These are phyloP conservation scores for Apolygus lucorum DNA, from an alignment of 1,140 invertebrate genomes.

Conservation along the genomic window DNA sequence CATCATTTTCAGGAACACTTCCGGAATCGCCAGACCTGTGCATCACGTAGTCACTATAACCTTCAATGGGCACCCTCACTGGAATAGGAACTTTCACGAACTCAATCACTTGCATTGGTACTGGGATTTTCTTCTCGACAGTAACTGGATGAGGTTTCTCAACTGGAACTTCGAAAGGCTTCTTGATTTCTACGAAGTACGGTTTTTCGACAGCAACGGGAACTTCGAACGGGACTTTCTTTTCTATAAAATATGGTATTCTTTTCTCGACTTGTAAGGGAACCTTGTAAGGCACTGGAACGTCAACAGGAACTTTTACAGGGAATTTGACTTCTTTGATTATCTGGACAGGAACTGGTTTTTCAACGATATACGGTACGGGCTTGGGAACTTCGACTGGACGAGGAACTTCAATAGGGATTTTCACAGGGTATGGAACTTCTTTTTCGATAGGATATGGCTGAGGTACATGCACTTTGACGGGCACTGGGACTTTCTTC, in stretches of 20 bases:
- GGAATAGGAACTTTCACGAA: slow-evolving; percentile 10
- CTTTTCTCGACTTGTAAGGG: slow-evolving; percentile 18
- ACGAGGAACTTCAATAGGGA: slow-evolving; percentile 37
- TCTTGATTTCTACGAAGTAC: slow-evolving; percentile 19
- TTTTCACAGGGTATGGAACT: slow-evolving; percentile 30
- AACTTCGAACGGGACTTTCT: slow-evolving; percentile 22
- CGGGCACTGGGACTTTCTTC: slow-evolving; percentile 30
- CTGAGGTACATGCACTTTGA: slow-evolving; percentile 60
- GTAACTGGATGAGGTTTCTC: slow-evolving; percentile 22
- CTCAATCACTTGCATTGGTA: slow-evolving; percentile 15
- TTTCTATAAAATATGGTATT: slow-evolving; percentile 4
- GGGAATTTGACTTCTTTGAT: slow-evolving; percentile 17
- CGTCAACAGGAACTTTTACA: slow-evolving; percentile 21
- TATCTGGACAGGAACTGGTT: slow-evolving; percentile 20
- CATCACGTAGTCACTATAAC: too few species aligned
- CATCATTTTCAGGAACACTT: too few species aligned
- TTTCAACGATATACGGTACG: slow-evolving; percentile 22
- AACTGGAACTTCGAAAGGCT: slow-evolving; percentile 18
- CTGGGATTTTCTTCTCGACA: slow-evolving; percentile 19
- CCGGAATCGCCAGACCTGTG: too few species aligned
- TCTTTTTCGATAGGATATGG: slow-evolving; percentile 50
- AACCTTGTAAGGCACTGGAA: slow-evolving; percentile 20
- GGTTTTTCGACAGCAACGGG: slow-evolving; percentile 18
- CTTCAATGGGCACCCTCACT: neutral
- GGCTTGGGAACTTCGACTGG: slow-evolving; percentile 20